Evolutionary conservation across 1,140 invertebrate genomes (phyloP), one percentile per base, ranked within the genome.

Genomic region (Ceratina calcarata): DNA sequence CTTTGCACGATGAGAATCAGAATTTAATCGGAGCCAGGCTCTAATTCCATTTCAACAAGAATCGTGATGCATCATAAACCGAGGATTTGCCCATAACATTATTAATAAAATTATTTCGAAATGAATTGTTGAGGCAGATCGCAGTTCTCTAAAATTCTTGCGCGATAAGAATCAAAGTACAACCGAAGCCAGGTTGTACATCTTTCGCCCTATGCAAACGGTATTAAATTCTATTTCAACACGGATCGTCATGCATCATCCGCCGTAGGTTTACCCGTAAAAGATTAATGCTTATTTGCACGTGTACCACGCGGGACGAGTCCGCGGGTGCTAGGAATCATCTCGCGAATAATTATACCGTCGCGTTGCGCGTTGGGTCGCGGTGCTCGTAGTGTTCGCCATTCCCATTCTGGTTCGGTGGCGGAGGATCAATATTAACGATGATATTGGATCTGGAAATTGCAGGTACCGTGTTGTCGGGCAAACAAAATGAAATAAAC

Each of bases 401-500:
- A 37, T 37, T 37, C 32, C 32, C 76, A 61, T 83, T 82, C 82
- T 82, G 71, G 76, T 74, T 67, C 12, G 45, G 53, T 27, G 37
- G 32, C 32, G 12, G 71, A 69, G 22, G 75, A 86, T 86, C 85
- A 84, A 87, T 86, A 86, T 87, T 86, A 86, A 87, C 85, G 79
- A 79, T 65, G 81, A 86, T 86, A 86, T 83, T 77, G 84, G 81
- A 24, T 77, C 62, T 81, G 68, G 85, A 72, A 83, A 70, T 80
- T 62, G 70, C 61, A n/a, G 53, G 53, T 67, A 58, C 20, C 68
- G 64, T 69, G 73, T 70, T 65, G 66, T 75, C 60, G 66, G 55
- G 24, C 85, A 87, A 86, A 87, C 85, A 87, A 84, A 86, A 87
- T 79, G 81, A 77, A 86, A 87, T 86, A 86, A 87, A 87, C 81